phyloP scores from a whole-genome alignment of 2,888 invertebrate species.

The Melitaea athalia region DNA sequence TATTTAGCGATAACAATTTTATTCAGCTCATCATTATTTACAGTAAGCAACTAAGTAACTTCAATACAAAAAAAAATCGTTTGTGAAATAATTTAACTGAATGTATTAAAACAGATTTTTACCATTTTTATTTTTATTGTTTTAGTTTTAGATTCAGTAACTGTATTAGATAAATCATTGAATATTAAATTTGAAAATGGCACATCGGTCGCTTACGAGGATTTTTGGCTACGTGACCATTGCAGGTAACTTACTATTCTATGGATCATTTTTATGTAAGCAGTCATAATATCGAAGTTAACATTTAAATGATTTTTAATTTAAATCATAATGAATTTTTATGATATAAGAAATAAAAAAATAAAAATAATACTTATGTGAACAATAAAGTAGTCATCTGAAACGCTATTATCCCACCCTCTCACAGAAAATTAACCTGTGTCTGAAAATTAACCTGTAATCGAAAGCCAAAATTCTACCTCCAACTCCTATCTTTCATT shows the following conservation, averaged over 20 bases:
- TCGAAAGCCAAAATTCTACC: no score
- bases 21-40: conserved; percentile 1
- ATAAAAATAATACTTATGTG: no score
- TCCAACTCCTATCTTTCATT: no score
- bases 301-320: no score
- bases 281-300: no score
- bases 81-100: neutral
- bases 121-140: neutral
- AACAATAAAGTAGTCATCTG: no score
- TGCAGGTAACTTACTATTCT: conserved; percentile 69
- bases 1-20: conserved; percentile 5
- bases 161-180: conserved; percentile 45
- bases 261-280: neutral
- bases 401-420: no score
- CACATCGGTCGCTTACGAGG: conserved; percentile 60
- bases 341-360: no score
- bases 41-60: neutral
- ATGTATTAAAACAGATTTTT: neutral
- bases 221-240: conserved; percentile 83
- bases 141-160: conserved; percentile 24
- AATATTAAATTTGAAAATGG: conserved; percentile 53
- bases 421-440: no score
- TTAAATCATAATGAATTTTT: no score
- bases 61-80: neutral
- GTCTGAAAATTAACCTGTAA: no score